Conservation (phyloP, 2,888 invertebrate genomes). For the Drosophila hawaiiensis region DNA sequence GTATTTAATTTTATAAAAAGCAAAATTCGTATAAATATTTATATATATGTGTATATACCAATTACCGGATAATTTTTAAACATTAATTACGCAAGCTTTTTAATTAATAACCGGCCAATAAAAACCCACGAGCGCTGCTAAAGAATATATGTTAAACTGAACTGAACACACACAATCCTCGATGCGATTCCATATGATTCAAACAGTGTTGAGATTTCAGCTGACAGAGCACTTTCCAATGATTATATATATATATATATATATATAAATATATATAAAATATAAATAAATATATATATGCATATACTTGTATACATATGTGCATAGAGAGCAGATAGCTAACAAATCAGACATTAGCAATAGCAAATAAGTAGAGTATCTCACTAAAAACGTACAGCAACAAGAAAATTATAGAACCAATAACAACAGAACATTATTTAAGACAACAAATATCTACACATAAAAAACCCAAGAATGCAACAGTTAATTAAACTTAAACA, state of each 20-base stretch:
- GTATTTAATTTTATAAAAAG: neutral
- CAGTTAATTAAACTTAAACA: conserved; percentile 62
- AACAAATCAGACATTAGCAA: conserved; percentile 38
- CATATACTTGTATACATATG: conserved; percentile 21
- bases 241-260: conserved; percentile 27
- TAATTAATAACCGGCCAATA: neutral
- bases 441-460: conserved; percentile 35
- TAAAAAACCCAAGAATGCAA: neutral
- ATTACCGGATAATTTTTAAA: neutral
- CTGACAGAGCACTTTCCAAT: conserved; percentile 13
- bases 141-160: neutral
- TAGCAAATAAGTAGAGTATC: conserved; percentile 24
- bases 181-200: conserved; percentile 3
- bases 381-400: conserved; percentile 11
- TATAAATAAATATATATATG: conserved; percentile 15
- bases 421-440: conserved; percentile 41
- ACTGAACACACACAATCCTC: neutral
- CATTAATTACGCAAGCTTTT: neutral
- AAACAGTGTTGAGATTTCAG: conserved; percentile 17
- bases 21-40: neutral
- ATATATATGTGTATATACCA: neutral
- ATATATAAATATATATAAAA: conserved; percentile 28
- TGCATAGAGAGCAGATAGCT: conserved; percentile 40
- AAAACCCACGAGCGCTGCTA: neutral
- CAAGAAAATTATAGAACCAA: conserved; percentile 24